Base-by-base conservation (phyloP, 1,140 invertebrate genomes). In the Diorhabda carinulata region DNA sequence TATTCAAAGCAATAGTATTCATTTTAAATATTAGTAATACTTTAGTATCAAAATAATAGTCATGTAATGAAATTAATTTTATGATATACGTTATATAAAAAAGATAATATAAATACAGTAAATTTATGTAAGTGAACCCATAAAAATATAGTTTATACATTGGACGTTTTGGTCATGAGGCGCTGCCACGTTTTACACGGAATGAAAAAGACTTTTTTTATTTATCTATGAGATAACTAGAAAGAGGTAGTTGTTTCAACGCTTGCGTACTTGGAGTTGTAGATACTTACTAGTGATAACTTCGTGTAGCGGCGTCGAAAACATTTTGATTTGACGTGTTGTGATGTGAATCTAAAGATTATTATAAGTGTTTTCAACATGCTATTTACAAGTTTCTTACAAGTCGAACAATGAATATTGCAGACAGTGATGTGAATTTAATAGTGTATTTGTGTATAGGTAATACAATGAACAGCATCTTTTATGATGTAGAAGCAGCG, bases 271-370 rank as follows among this genome's bases (percentile, higher is more conserved):
- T 41, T 74, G 44, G 58, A 57, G 59, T 47, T 72, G 68, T 70
- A 70, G 47, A n/a, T 52, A 52, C 3, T 52, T 69, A 66, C 71
- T 66, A 68, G 71, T 77, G 72, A 75, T 72, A 69, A 70, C 74
- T 76, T 77, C 66, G 64, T 72, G 66, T 76, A 76, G 74, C 76
- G 76, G 74, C 76, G 76, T 77, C 74, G 73, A 76, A 74, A 68
- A 71, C 67, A 72, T 71, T 68, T 72, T 74, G 74, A 70, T 76
- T 77, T 74, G 70, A 77, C 70, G 73, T 77, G 76, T 77, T 71
- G 73, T 77, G 72, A 44, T 71, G 73, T 77, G 72, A 44, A 40
- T 44, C n/a, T 73, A 61, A 66, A 68, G 45, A 69, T 76, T 76
- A 70, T 57, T 68, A 59, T 58, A 71, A 74, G 67, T 63, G 70